These are phyloP conservation scores for Brachionus angularis DNA, from an alignment of 1,140 invertebrate genomes.

Conservation along the genomic window DNA sequence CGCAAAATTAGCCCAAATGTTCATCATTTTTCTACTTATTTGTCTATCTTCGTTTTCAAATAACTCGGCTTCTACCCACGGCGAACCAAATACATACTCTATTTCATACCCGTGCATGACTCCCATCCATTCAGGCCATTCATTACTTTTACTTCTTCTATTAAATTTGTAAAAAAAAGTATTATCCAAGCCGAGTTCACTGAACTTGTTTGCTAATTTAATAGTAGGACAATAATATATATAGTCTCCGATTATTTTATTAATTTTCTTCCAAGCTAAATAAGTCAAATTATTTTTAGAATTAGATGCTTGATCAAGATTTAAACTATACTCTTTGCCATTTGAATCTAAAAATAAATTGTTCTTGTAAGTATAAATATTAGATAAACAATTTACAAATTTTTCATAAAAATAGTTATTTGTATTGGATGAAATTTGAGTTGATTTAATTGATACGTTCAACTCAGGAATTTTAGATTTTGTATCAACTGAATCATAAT, in stretches of 20 bases:
- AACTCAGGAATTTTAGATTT: neutral
- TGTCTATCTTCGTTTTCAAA: conserved; percentile 16
- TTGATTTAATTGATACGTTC: neutral
- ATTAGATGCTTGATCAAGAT: neutral
- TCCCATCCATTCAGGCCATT: conserved; percentile 91
- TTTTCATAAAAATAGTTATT: conserved; percentile 3
- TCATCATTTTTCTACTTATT: conserved; percentile 29
- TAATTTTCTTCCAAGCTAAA: conserved; percentile 18
- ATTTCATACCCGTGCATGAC: conserved; percentile 72
- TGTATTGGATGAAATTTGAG: neutral
- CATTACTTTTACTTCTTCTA: conserved; percentile 62
- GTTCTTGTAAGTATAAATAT: conserved; percentile 8
- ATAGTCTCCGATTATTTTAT: conserved; percentile 1
- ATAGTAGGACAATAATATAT: conserved; percentile 73
- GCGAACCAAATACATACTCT: conserved; percentile 38
- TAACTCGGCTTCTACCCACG: neutral
- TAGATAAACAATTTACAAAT: neutral
- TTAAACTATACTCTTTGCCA: neutral
- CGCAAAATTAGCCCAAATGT: conserved; percentile 40
- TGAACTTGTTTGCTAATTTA: conserved; percentile 80
- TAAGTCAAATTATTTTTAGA: neutral
- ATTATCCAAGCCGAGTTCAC: conserved; percentile 50
- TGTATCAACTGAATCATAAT: too few species aligned
- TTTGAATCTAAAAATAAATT: neutral
- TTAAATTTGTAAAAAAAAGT: conserved; percentile 34